A percentile compares a stretch with the other conserved stretches of the same genome.
phyloP scores from a whole-genome alignment of 2,113 vertebrate species.

The Hepsetus odoe region DNA sequence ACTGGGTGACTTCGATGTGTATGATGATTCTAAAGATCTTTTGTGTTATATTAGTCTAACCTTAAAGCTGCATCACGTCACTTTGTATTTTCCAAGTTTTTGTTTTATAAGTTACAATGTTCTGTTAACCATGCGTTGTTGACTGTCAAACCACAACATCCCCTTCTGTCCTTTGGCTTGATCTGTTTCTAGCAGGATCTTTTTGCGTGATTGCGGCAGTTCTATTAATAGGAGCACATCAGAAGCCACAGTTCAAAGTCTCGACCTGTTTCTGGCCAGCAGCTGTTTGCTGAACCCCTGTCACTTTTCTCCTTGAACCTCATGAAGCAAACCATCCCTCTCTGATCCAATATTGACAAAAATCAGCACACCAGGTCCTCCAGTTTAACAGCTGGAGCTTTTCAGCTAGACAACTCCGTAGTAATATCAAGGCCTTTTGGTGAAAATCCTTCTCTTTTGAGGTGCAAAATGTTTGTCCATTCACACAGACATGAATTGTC shows the following conservation, averaged over 20 bases:
- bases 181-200: constrained; percentile 5
- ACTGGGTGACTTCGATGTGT: too few species aligned
- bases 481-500: neutral
- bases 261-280: neutral
- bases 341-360: constrained; percentile 38
- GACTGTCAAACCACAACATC: neutral
- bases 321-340: constrained; percentile 28
- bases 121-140: neutral
- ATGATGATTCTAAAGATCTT: too few species aligned
- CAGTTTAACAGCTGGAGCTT: neutral
- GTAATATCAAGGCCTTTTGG: neutral
- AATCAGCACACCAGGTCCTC: constrained; percentile 2
- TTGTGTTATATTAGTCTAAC: neutral
- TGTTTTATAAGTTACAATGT: neutral
- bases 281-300: constrained; percentile 29
- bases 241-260: constrained; percentile 42
- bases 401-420: neutral
- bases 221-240: constrained; percentile 26
- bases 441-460: neutral
- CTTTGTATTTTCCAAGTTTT: neutral
- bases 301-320: constrained; percentile 38
- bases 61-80: neutral
- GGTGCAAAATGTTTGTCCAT: neutral
- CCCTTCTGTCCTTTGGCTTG: neutral
- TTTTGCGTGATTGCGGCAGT: neutral